Evolutionary conservation across 2,888 invertebrate species (phyloP), one percentile per base, ranked within the genome.

Genomic region (Peribatodes rhomboidaria): DNA sequence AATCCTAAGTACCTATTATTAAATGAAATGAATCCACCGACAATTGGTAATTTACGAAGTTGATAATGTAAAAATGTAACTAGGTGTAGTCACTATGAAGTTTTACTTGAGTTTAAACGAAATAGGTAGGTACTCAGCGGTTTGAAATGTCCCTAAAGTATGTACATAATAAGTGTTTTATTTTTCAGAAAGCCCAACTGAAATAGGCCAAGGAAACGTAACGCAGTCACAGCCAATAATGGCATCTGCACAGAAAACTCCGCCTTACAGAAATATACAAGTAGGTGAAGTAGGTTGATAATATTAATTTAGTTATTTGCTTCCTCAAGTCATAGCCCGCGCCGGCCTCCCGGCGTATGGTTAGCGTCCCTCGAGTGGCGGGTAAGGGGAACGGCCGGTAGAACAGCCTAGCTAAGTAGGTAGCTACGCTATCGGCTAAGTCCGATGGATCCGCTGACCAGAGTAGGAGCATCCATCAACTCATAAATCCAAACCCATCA

Each of bases 201-300:
- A 56, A 31, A 64, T 33, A 11, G 16, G 18, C 55, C 16, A 59
- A 49, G 55, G 33, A 41, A 52, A 33, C 9, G 11, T 65, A 42
- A 18, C 10, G 33, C 33, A 20, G 16, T 1, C 50, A 50, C 37
- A 58, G 35, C 52, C 41, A 11, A 59, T 27, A 13, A 10, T 4
- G 33, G 37, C 53, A 49, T 41, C 57, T 41, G 33, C 33, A 37
- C 52, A 37, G 13, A 37, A 4, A 37, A 18, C 16, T 39, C 35
- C 35, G 10, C 14, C 49, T 9, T 39, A 22, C 22, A 57, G 44
- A 49, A 59, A 55, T 50, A 42, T 56, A n/a, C 59, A 66, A 46
- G 72, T 71, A n/a, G n/a, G n/a, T n/a, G n/a, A n/a, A n/a, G n/a
- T n/a, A n/a, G n/a, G n/a, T n/a, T n/a, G n/a, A n/a, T n/a, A n/a